Evolutionary conservation across 2,113 vertebrate genomes (phyloP).

Genomic region (Cryptomyrus ogoouensis): DNA sequence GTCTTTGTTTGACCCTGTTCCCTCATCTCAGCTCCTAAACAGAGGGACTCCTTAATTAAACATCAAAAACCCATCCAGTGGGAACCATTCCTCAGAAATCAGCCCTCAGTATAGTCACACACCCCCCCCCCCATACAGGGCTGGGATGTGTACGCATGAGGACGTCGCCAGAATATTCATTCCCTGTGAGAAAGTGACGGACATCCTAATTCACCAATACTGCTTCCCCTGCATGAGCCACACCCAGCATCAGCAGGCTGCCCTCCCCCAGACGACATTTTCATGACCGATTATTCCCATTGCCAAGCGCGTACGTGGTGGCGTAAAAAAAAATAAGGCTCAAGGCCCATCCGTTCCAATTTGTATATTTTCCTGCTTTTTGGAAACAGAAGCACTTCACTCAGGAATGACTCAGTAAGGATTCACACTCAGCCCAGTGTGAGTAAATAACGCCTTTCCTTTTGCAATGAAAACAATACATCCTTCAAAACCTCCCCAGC

Average conservation of each 20-base stretch:
- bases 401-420: neutral
- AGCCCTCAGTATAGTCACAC: conserved; percentile 53
- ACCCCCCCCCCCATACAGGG: conserved; percentile 20
- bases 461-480: neutral
- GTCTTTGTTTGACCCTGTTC: neutral
- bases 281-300: neutral
- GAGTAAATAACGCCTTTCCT: neutral
- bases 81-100: conserved; percentile 44
- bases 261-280: conserved; percentile 1
- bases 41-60: conserved; percentile 43
- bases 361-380: neutral
- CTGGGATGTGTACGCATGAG: conserved; percentile 20
- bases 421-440: neutral
- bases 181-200: conserved; percentile 48
- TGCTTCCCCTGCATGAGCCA: conserved; percentile 37
- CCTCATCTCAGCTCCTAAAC: neutral
- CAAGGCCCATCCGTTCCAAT: neutral
- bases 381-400: neutral
- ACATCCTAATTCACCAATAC: conserved; percentile 48
- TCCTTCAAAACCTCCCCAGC: neutral
- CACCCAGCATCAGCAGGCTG: conserved; percentile 28
- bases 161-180: conserved; percentile 53
- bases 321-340: neutral
- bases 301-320: neutral
- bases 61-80: conserved; percentile 38